A percentile compares a stretch with the other conserved stretches of the same genome.
phyloP scores from a whole-genome alignment of 2,113 vertebrate species.

The Vulpes ferrilata region DNA sequence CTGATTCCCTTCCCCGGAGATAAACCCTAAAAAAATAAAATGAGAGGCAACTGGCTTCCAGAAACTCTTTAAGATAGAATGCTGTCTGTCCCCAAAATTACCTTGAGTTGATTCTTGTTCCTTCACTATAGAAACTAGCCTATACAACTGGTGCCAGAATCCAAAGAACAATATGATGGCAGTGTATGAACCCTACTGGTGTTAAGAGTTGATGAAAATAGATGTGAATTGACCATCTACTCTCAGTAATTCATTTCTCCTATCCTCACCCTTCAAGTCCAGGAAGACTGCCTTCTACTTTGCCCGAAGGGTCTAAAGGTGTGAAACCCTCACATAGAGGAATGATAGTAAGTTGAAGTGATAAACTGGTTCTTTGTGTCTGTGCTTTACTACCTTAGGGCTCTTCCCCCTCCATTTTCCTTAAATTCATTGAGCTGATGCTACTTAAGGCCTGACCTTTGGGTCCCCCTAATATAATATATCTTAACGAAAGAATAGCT shows the following conservation, averaged over 20 bases:
- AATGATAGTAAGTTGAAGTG: background rate
- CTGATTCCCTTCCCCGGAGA: constrained; percentile 1
- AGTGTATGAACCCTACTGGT: background rate
- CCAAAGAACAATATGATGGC: background rate
- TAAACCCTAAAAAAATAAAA: constrained; percentile 20
- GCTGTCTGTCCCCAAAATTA: background rate
- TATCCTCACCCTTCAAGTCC: background rate
- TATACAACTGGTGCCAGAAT: background rate
- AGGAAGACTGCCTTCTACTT: background rate
- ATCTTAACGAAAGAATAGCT: background rate
- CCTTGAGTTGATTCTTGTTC: background rate
- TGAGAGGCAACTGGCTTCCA: background rate
- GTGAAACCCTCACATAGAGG: background rate
- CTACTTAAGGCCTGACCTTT: background rate
- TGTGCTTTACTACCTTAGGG: background rate
- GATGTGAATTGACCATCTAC: background rate
- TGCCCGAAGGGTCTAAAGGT: background rate
- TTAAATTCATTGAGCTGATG: background rate
- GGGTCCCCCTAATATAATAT: background rate
- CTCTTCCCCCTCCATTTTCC: background rate
- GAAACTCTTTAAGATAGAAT: background rate
- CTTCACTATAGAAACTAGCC: background rate
- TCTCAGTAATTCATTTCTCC: constrained; percentile 19
- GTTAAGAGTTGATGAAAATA: background rate
- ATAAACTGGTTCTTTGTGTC: background rate